Evolutionary conservation across 1,140 invertebrate species (phyloP).

Genomic region (Lerema accius): DNA sequence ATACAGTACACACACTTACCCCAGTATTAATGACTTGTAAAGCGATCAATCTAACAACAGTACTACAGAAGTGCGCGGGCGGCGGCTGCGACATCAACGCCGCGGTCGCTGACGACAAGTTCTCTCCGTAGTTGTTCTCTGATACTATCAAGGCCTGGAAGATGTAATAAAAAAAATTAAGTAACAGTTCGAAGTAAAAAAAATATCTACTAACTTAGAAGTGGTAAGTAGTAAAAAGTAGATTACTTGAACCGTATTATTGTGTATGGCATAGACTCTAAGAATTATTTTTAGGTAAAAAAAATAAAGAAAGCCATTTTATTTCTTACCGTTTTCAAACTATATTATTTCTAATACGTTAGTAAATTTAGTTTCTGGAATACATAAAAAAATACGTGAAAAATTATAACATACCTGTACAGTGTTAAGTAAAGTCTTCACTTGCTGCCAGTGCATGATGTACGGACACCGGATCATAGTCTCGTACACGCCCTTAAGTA

Average conservation of each 20-base stretch:
- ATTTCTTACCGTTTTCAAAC: no score
- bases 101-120: slow-evolving; percentile 89
- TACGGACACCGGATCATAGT: slow-evolving; percentile 96
- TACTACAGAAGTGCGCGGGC: slow-evolving; percentile 97
- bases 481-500: slow-evolving; percentile 97
- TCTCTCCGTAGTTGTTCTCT: slow-evolving; percentile 85
- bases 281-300: no score
- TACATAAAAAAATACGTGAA: no score
- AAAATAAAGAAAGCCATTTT: no score
- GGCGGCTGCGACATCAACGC: slow-evolving; percentile 94
- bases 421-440: slow-evolving; percentile 94
- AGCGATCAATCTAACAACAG: slow-evolving; percentile 95
- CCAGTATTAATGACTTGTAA: slow-evolving; percentile 96
- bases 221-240: no score
- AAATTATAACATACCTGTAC: slow-evolving; percentile 89
- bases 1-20: slow-evolving; percentile 85
- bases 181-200: neutral
- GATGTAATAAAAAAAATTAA: slow-evolving; percentile 16
- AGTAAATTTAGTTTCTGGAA: neutral
- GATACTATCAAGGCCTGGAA: slow-evolving; percentile 91
- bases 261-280: no score
- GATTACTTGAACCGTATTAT: no score
- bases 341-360: no score
- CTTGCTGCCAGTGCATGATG: slow-evolving; percentile 97
- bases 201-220: no score